Base-by-base conservation (phyloP, 1,140 invertebrate genomes). In the Notospermus geniculatus region DNA sequence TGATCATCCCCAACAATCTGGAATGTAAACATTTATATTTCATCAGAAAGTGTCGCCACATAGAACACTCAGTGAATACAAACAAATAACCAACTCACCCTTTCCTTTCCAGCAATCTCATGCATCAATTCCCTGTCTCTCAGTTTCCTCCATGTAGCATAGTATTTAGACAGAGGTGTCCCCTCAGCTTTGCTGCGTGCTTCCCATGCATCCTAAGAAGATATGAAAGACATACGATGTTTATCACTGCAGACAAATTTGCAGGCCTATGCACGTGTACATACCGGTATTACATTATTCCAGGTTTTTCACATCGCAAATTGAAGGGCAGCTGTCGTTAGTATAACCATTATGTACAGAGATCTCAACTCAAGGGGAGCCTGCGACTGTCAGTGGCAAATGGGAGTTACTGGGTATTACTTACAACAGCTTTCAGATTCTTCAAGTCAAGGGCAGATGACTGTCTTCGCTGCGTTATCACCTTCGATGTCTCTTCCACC, bases 161-260 rank as follows among this genome's bases (percentile, higher is more conserved):
- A 92, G 75, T 88, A 93, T 60, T 86, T 87, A 0, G 79, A 71
- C 0, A 93, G 59, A 0, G 91, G 90, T 1, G 91, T 91, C 0
- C 87, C 88, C 52, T 87, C 86, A 23, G 84, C 83, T 71, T 86
- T 87, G 5, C 91, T 82, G 56, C 85, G 85, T 1, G 84, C 84
- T 79, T 95, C 91, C 90, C 90, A 95, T 9, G 87, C 87, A 54
- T 70, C 68, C 75, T 77, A 50, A 13, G 61, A 60, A 39, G 11
- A n/a, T 52, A 55, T 56, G 30, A 54, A 63, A 85, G 80, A n/a
- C 91, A 85, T 61, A 86, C 57, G 15, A 56, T 53, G 55, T 50
- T 29, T 61, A 53, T 22, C 28, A 25, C 17, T 23, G 54, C n/a
- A 15, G 15, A 36, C 4, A n/a, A n/a, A n/a, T n/a, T n/a, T n/a